Percentiles rank a stretch among this genome's conserved stretches.
Conservation (phyloP, 2,797 vertebrate species). For the Micromesistius poutassou region DNA sequence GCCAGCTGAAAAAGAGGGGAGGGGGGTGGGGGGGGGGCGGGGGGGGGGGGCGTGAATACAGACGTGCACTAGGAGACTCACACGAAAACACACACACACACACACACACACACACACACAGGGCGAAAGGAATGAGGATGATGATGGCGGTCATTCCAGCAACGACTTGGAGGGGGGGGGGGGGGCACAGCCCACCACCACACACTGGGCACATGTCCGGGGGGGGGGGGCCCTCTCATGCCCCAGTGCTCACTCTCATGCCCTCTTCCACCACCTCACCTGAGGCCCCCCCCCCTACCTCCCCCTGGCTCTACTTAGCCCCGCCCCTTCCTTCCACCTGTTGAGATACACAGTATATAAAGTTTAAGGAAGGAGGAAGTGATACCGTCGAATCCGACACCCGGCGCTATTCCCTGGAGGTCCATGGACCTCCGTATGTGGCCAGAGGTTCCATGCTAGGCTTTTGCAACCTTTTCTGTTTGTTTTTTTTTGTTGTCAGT, state of each 20-base stretch:
- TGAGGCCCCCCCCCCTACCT: background rate
- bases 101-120: background rate
- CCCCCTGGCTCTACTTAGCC: background rate
- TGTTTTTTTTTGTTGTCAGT: background rate
- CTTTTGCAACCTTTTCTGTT: too few species aligned
- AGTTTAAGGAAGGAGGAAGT: background rate
- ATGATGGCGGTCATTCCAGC: background rate
- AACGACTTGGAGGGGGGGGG: background rate
- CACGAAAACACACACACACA: constrained; percentile 2
- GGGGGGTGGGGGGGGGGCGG: background rate
- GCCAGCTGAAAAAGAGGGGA: constrained; percentile 9
- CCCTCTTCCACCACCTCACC: background rate
- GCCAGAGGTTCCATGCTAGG: too few species aligned
- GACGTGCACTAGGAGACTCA: constrained; percentile 6
- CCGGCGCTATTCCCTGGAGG: background rate
- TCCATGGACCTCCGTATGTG: background rate
- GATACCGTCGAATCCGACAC: background rate
- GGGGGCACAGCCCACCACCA: background rate
- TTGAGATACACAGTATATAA: background rate
- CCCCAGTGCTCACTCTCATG: background rate
- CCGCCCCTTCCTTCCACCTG: background rate
- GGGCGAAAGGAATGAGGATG: background rate
- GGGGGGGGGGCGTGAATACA: background rate
- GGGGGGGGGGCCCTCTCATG: background rate
- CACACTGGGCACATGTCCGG: background rate